A percentile compares a stretch with the other conserved stretches of the same genome.
phyloP scores from a whole-genome alignment of 23 tunicate genomes.

The Styela clava region DNA sequence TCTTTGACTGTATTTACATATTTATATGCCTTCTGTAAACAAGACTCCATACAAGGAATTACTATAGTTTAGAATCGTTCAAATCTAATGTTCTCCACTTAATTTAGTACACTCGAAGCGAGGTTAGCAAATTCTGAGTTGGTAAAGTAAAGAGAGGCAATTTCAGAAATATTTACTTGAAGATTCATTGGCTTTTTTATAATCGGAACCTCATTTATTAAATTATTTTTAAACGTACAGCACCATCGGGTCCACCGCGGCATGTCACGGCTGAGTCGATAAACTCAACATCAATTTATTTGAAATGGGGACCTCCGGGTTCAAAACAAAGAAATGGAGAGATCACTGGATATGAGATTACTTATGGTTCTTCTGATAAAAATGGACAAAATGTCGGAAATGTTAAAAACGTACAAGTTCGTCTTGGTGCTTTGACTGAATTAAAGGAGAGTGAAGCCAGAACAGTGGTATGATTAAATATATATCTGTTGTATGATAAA shows the following conservation, averaged over 20 bases:
- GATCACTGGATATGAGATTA: slow-evolving; percentile 61
- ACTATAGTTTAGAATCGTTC: no score
- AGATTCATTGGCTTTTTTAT: no score
- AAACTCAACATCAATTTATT: slow-evolving; percentile 52
- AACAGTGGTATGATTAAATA: slow-evolving; percentile 37
- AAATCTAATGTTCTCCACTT: no score
- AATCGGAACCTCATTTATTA: no score
- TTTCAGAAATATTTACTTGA: no score
- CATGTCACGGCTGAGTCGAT: slow-evolving; percentile 36
- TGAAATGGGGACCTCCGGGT: slow-evolving; percentile 58
- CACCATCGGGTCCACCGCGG: slow-evolving; percentile 60
- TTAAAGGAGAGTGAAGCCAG: neutral
- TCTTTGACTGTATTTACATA: no score
- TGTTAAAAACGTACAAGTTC: slow-evolving; percentile 16
- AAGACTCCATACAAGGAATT: no score
- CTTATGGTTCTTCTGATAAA: slow-evolving; percentile 41
- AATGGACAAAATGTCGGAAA: slow-evolving; percentile 31
- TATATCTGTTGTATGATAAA: neutral
- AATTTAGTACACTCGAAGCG: no score
- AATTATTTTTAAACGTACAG: slow-evolving; percentile 26
- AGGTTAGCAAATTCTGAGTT: no score
- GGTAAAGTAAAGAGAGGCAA: no score
- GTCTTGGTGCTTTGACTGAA: slow-evolving; percentile 16
- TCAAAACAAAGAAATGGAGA: slow-evolving; percentile 46
- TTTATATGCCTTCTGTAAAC: no score